Evolutionary conservation across 2,888 invertebrate genomes (phyloP), one percentile per base, ranked within the genome.

Genomic region (Drosophila paracracens): DNA sequence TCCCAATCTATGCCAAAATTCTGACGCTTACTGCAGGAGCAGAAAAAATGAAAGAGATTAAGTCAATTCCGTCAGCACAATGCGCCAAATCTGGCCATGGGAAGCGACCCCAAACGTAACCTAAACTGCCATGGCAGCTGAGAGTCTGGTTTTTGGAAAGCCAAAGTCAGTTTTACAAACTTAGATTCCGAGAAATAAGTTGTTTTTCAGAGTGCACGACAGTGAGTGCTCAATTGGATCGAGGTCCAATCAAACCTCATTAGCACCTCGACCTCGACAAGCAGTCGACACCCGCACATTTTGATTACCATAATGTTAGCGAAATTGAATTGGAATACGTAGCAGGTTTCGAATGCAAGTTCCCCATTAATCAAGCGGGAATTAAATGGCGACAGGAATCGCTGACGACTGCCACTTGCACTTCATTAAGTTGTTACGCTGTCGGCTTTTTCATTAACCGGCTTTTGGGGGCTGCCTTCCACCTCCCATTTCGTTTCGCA

Each of bases 371-470:
- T 79, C 76, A 77, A 52, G 31, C 52, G 50, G 63, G 56, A 40
- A 64, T 72, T 57, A 65, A 31, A 57, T 65, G 75, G 68, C 75
- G 78, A 75, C 75, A 72, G 78, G 78, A 78, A 74, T 67, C 54
- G 63, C 40, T 59, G 73, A 40, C 63, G 73, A 74, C 59, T 73
- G 65, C 46, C 59, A 70, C 56, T 70, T 66, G 74, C 74, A 76
- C 73, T 74, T 74, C 71, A 80, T 77, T 74, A 71, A 69, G 70
- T 69, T 65, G 70, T 60, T 33, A 36, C 74, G 53, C 52, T 64
- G 71, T 35, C 50, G 66, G 68, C 72, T 74, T 67, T 74, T 74
- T 84, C 81, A 84, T 83, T 82, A 83, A 81, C 71, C 66, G 56
- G 61, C 60, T 70, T 48, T 46, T 21, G 16, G 16, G 35, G 31